phyloP scores from a whole-genome alignment of 2,797 vertebrate species.

The Myotis vivesi region DNA sequence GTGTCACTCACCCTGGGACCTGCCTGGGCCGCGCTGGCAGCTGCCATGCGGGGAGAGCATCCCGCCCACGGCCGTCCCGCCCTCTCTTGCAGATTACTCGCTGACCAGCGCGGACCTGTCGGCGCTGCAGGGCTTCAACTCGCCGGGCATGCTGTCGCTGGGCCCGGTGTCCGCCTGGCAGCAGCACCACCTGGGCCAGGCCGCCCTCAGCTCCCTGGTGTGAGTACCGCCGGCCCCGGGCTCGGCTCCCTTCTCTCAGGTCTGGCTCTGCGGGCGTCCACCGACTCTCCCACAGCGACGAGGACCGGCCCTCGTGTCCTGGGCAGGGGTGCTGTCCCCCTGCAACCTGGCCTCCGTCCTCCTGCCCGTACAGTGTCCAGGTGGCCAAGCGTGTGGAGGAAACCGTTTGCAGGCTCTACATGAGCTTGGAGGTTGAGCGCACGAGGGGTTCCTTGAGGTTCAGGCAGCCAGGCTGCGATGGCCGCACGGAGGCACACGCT shows the following conservation, averaged over 20 bases:
- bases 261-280: no score
- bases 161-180: constrained; percentile 99
- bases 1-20: no score
- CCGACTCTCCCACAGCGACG: no score
- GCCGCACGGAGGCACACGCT: neutral
- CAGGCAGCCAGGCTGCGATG: neutral
- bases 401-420: neutral
- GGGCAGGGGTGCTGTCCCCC: neutral
- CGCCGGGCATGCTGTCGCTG: constrained; percentile 94
- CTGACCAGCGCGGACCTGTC: constrained; percentile 97
- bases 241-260: fast-evolving
- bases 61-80: no score
- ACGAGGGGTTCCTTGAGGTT: neutral
- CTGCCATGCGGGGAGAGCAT: no score
- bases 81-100: constrained; percentile 92
- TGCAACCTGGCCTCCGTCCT: neutral
- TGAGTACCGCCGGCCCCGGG: constrained; percentile 86
- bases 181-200: constrained; percentile 96
- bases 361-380: neutral
- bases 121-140: constrained; percentile 96
- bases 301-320: neutral
- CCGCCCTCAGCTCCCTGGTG: constrained; percentile 97
- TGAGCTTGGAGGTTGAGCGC: neutral
- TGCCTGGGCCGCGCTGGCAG: no score
- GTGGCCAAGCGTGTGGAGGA: neutral